Evolutionary conservation across 2,888 invertebrate genomes (phyloP).

Genomic region (Polymixis flavicincta): DNA sequence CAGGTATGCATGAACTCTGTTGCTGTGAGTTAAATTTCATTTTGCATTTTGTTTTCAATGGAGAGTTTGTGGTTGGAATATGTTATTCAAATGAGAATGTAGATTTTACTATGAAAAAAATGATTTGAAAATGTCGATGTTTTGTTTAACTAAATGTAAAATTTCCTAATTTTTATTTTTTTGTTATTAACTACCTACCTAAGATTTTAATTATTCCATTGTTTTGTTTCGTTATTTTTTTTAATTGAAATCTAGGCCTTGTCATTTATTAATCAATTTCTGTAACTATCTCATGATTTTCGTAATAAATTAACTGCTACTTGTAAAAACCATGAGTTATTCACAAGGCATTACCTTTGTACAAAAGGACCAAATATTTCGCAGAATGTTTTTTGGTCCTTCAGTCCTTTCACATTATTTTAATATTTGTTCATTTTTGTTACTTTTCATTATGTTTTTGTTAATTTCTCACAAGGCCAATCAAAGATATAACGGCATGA

Average conservation of each 20-base stretch:
- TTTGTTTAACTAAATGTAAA: neutral
- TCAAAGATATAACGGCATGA: slow-evolving; percentile 85
- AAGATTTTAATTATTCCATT: neutral
- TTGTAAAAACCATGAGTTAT: neutral
- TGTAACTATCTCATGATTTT: neutral
- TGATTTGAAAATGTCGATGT: neutral
- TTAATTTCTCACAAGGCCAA: slow-evolving; percentile 80
- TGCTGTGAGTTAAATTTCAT: neutral
- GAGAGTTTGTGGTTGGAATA: neutral
- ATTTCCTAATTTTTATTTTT: neutral
- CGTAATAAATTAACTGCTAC: neutral
- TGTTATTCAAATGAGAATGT: neutral
- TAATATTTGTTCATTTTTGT: slow-evolving; percentile 29
- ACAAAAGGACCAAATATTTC: slow-evolving; percentile 7
- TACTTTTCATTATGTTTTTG: slow-evolving; percentile 36
- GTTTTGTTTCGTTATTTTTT: neutral
- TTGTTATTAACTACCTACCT: neutral
- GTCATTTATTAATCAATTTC: neutral
- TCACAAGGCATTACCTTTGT: neutral
- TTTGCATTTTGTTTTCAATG: slow-evolving; percentile 38
- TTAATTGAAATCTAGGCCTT: neutral
- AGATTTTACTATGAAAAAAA: neutral
- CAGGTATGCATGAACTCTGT: slow-evolving; percentile 79
- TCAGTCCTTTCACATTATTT: neutral
- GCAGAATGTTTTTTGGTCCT: slow-evolving; percentile 1